phyloP scores from a whole-genome alignment of 2,888 invertebrate genomes.

The Parascotia fuliginaria region DNA sequence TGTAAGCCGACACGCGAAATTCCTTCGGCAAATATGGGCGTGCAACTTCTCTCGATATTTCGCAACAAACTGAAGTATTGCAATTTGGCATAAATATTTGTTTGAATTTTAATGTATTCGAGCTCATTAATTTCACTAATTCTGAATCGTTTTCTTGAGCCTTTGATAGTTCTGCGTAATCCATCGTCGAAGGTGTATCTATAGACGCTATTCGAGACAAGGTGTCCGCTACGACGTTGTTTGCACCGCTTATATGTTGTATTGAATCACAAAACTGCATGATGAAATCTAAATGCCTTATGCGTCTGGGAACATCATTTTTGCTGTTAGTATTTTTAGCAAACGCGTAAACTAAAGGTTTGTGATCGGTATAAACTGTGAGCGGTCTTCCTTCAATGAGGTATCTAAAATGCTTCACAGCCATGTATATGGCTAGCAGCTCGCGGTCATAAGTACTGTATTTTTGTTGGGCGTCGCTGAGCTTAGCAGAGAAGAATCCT shows the following conservation, averaged over 20 bases:
- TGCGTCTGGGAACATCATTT: not conserved
- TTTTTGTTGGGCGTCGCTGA: not conserved
- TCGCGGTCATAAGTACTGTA: not conserved
- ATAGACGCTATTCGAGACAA: not conserved
- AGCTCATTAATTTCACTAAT: not conserved
- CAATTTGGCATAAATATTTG: not conserved
- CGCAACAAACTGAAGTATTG: not conserved
- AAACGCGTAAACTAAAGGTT: not conserved
- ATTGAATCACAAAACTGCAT: no score
- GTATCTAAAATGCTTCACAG: not conserved
- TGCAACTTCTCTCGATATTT: not conserved
- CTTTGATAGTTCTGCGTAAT: not conserved
- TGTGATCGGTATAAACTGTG: constrained; percentile 3
- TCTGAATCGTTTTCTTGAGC: not conserved
- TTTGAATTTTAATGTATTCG: not conserved
- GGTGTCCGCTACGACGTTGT: not conserved
- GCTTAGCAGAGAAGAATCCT: not conserved
- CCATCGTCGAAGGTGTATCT: not conserved
- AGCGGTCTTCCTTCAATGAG: not conserved
- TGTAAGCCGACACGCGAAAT: not conserved
- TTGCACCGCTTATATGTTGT: not conserved
- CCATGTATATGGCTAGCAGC: not conserved
- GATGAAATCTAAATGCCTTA: no score
- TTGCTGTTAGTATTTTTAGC: not conserved
- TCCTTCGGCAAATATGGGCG: not conserved